These are phyloP conservation scores for Recurvirostra avosetta DNA, from an alignment of 2,113 vertebrate species.

Conservation along the genomic window DNA sequence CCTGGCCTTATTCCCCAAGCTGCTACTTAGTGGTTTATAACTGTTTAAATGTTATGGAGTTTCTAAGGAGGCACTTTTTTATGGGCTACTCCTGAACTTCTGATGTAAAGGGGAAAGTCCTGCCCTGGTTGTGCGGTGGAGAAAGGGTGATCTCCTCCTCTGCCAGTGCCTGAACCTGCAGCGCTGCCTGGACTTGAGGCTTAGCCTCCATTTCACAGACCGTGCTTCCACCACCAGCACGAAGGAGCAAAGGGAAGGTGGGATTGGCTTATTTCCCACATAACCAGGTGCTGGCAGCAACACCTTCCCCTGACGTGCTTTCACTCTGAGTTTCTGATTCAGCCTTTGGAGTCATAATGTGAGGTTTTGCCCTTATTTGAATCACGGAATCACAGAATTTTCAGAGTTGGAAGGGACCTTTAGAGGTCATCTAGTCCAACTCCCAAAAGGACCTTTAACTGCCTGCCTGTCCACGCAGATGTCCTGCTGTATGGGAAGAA, in stretches of 20 bases:
- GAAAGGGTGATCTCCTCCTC: neutral
- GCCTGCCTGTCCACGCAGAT: accelerated
- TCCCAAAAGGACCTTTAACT: neutral
- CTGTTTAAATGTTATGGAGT: neutral
- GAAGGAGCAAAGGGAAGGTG: neutral
- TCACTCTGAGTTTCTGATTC: neutral
- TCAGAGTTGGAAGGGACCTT: no score
- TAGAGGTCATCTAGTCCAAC: no score
- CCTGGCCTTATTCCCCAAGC: neutral
- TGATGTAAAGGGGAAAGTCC: neutral
- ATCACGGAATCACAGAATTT: no score
- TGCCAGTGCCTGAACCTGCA: accelerated
- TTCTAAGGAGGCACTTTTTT: neutral
- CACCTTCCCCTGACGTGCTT: neutral
- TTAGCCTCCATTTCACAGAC: neutral
- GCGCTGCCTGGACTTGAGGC: neutral
- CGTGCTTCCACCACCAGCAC: accelerated
- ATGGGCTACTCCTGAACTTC: neutral
- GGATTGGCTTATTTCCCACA: neutral
- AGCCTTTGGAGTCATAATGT: neutral
- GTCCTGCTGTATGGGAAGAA: neutral
- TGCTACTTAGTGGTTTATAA: neutral
- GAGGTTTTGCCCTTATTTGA: neutral
- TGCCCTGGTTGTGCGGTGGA: neutral
- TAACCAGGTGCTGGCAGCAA: neutral